phyloP scores from a whole-genome alignment of 2,797 vertebrate species.

The Gallinago stenura region DNA sequence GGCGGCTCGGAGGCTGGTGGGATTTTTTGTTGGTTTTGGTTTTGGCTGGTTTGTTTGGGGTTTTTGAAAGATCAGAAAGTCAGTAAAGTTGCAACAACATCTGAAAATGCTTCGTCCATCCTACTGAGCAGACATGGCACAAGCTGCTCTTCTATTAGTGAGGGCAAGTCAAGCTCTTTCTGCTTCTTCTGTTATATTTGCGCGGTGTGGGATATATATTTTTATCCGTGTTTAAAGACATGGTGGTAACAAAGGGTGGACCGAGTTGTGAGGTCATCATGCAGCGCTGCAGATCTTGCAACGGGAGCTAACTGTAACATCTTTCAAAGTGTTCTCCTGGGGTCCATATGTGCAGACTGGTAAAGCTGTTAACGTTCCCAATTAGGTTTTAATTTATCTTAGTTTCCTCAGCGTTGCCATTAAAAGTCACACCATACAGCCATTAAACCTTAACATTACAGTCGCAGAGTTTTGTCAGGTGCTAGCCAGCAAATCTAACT shows the following conservation, averaged over 20 bases:
- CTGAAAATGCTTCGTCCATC: not conserved
- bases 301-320: constrained; percentile 88
- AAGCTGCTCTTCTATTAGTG: not conserved
- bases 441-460: constrained; percentile 81
- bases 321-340: constrained; percentile 82
- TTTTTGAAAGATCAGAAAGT: not conserved
- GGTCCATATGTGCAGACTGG: constrained; percentile 82
- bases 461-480: constrained; percentile 92
- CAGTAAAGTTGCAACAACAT: not conserved
- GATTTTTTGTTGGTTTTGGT: not conserved
- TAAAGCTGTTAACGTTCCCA: constrained; percentile 86
- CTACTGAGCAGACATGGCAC: not conserved
- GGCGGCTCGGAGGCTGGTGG: no score
- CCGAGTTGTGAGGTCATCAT: constrained; percentile 78
- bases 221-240: not conserved
- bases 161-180: not conserved
- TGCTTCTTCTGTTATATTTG: not conserved
- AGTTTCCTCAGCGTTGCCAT: constrained; percentile 79
- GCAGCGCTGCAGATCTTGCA: constrained; percentile 80
- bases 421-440: constrained; percentile 76
- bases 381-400: constrained; percentile 90
- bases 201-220: fast-evolving
- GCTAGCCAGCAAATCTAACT: constrained; percentile 80
- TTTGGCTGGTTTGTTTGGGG: not conserved
- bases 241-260: not conserved